Evolutionary conservation across 2,797 vertebrate genomes (phyloP).

Genomic region (Antennarius maculatus): DNA sequence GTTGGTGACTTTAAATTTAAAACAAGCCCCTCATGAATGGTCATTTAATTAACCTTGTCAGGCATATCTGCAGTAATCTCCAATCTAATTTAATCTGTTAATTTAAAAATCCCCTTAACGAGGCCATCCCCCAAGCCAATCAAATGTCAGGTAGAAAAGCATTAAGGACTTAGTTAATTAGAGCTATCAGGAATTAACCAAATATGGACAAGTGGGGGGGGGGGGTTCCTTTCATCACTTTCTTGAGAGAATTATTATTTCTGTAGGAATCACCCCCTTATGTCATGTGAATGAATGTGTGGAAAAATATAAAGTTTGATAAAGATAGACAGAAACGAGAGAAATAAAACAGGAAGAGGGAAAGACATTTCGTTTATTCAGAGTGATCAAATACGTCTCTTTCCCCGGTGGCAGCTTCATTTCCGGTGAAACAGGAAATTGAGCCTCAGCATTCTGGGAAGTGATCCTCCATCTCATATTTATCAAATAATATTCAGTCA

Average conservation of each 20-base stretch:
- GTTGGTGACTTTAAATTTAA: conserved; percentile 40
- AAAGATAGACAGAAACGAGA: conserved; percentile 2
- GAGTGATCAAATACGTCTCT: conserved; percentile 61
- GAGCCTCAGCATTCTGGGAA: conserved; percentile 55
- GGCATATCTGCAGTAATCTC: conserved; percentile 68
- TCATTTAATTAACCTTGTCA: conserved; percentile 79
- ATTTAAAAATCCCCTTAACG: conserved; percentile 71
- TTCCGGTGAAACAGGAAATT: conserved; percentile 76
- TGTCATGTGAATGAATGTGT: conserved; percentile 1
- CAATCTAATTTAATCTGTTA: conserved; percentile 76
- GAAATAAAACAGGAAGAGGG: neutral
- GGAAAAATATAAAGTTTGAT: conserved; percentile 37
- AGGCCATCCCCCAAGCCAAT: conserved; percentile 74
- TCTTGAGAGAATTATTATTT: conserved; percentile 66
- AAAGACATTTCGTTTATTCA: conserved; percentile 53
- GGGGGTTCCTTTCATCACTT: conserved; percentile 63
- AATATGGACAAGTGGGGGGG: conserved; percentile 50
- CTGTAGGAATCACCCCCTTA: conserved; percentile 53
- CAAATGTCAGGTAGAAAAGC: conserved; percentile 66
- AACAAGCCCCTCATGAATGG: conserved; percentile 58
- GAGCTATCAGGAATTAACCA: conserved; percentile 71
- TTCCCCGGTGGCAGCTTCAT: conserved; percentile 72
- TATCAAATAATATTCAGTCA: conserved; percentile 50
- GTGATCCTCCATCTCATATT: conserved; percentile 61
- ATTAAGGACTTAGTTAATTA: conserved; percentile 73